These are phyloP conservation scores for Felis catus DNA, from an alignment of 2,113 vertebrate species.

Conservation along the genomic window DNA sequence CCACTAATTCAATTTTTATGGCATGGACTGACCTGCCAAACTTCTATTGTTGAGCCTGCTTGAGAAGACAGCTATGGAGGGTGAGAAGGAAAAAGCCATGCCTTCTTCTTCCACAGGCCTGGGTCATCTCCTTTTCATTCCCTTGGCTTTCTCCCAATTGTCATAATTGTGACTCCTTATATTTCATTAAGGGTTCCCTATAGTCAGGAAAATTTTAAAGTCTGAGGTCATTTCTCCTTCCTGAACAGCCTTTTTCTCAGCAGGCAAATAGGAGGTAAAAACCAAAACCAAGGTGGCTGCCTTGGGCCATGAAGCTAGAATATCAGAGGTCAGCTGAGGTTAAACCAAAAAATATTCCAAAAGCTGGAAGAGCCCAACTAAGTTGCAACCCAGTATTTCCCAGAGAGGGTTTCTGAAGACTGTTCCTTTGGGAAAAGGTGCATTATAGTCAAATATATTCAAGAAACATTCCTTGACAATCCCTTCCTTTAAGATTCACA, in stretches of 20 bases:
- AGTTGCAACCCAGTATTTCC: not conserved
- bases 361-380: not conserved
- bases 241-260: slow-evolving; percentile 32
- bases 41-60: slow-evolving; percentile 76
- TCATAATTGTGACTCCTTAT: slow-evolving; percentile 37
- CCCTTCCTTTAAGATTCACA: not conserved
- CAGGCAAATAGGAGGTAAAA: slow-evolving; percentile 1
- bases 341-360: not conserved
- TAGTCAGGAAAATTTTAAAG: slow-evolving; percentile 28
- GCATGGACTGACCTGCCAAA: slow-evolving; percentile 80
- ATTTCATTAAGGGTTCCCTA: slow-evolving; percentile 33
- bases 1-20: slow-evolving; percentile 82
- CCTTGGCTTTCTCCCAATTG: slow-evolving; percentile 38
- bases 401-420: not conserved
- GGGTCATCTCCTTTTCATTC: slow-evolving; percentile 19
- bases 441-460: not conserved
- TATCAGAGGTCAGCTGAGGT: not conserved
- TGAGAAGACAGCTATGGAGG: slow-evolving; percentile 46
- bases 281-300: not conserved
- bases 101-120: not conserved
- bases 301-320: not conserved
- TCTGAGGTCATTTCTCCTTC: slow-evolving; percentile 54
- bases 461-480: not conserved
- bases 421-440: not conserved
- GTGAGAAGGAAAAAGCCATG: not conserved